Evolutionary conservation across 2,797 vertebrate genomes (phyloP).

Genomic region (Chanos chanos): DNA sequence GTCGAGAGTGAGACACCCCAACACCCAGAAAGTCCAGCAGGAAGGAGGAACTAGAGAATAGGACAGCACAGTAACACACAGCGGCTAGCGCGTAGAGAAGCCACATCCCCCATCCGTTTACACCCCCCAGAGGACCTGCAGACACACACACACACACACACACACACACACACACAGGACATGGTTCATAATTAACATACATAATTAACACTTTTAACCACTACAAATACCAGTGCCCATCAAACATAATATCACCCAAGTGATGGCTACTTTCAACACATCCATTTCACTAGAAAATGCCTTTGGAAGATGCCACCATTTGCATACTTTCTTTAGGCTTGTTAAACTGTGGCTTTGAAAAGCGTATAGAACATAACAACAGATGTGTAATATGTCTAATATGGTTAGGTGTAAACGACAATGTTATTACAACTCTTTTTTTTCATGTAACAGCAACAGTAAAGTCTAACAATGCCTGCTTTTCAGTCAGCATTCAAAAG

Average conservation of each 20-base stretch:
- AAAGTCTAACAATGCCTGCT: too few relatives aligned
- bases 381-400: too few relatives aligned
- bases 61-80: slow-evolving; percentile 50
- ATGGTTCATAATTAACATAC: too few relatives aligned
- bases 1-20: slow-evolving; percentile 19
- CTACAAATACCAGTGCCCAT: not conserved
- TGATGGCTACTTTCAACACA: too few relatives aligned
- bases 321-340: too few relatives aligned
- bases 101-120: slow-evolving; percentile 38
- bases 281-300: too few relatives aligned
- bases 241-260: not conserved
- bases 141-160: not conserved
- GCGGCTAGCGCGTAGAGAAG: slow-evolving; percentile 39
- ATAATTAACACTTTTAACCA: not conserved
- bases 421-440: not conserved
- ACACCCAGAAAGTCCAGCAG: slow-evolving; percentile 51
- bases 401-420: too few relatives aligned
- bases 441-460: not conserved
- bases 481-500: too few relatives aligned
- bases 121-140: slow-evolving; percentile 46
- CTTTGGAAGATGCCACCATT: too few relatives aligned
- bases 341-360: too few relatives aligned
- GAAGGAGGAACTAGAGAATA: slow-evolving; percentile 49
- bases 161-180: not conserved
- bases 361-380: too few relatives aligned